Base-by-base conservation (phyloP, 2,113 vertebrate species). In the Ancistrus triradiatus region DNA sequence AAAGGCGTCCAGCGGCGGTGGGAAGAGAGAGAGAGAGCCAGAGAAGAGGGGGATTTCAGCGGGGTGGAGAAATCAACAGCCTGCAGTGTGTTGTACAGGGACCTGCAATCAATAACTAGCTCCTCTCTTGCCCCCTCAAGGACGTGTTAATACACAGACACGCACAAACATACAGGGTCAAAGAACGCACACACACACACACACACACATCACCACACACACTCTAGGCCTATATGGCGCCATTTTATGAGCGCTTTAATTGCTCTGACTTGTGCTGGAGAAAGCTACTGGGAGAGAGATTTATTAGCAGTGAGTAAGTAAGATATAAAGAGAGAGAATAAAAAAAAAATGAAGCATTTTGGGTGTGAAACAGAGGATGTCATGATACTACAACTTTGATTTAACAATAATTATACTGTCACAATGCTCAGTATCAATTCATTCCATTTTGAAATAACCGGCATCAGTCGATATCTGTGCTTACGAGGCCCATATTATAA, bases 191-290 rank as follows among this genome's bases (percentile, higher is more conserved):
- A 25, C 46, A 35, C 44, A 38, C 56, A 43, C 40, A 31, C 50
- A 48, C 56, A 35, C 58, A 19, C 52, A 46, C 25, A 22, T 27
- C 27, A 15, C 22, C 10, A 52, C n/a, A n/a, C 19, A 21, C 53
- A 47, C 48, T 44, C 44, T 64, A 22, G 51, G 68, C 59, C 65
- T 72, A 44, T 57, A 70, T 67, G 75, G 71, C 71, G 68, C 75
- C 71, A 55, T 63, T 77, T 70, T 77, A 71, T 51, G 60, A 69
- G 61, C 18, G 56, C 62, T 64, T 71, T 77, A 77, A 77, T 77
- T 77, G 62, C 66, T 49, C 52, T 77, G 65, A 72, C 53, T 57
- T 40, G 52, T 63, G 51, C 55, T 10, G 42, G 53, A 33, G 21
- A 59, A 25, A 35, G 48, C 59, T 59, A 58, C 56, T 40, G 58